Evolutionary conservation across 1,140 invertebrate genomes (phyloP), one percentile per base, ranked within the genome.

Genomic region (Ectropis grisescens): DNA sequence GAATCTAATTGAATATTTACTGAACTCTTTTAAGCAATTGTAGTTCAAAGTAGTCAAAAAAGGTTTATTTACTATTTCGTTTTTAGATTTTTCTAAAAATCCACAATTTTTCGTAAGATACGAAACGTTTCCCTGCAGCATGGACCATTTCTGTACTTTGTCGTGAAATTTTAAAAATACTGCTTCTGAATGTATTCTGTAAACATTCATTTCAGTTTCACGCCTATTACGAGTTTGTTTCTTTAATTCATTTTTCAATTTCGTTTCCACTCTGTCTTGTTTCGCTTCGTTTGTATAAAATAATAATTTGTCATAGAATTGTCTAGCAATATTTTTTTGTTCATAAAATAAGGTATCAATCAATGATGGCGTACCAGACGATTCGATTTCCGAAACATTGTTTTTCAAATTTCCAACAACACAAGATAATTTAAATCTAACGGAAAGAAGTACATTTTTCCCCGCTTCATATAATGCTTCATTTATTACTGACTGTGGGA

Each of bases 61-160:
- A 8, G 16, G 13, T 11, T 35, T 29, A 9, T 30, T 22, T 12
- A 24, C 13, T 0, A 25, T 12, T 25, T 31, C 12, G 1, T 30
- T 24, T 2, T 30, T 28, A 8, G 32, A 9, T 9, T 24, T 15
- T 2, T 19, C 15, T 3, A 33, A 25, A 34, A 19, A 30, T 16
- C 3, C 11, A 9, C 22, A 7, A 29, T 8, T 16, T 19, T 30
- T 24, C 6, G 39, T 41, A n/a, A 41, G 11, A 35, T 41, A 41
- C 1, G n/a, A 4, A 8, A 11, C 32, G 8, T 7, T 33, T 11
- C 12, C 13, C 2, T 14, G 13, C 13, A 15, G 7, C 23, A 41
- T 25, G 32, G 32, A 41, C 39, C 39, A 41, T 30, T 35, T 41
- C 10, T 41, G 39, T 12, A 35, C 28, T 30, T 30, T 31, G 26